A percentile compares a stretch with the other conserved stretches of the same genome.
These are phyloP conservation scores for Hafferia zeledoni DNA, from an alignment of 2,797 vertebrate species.

Conservation along the genomic window DNA sequence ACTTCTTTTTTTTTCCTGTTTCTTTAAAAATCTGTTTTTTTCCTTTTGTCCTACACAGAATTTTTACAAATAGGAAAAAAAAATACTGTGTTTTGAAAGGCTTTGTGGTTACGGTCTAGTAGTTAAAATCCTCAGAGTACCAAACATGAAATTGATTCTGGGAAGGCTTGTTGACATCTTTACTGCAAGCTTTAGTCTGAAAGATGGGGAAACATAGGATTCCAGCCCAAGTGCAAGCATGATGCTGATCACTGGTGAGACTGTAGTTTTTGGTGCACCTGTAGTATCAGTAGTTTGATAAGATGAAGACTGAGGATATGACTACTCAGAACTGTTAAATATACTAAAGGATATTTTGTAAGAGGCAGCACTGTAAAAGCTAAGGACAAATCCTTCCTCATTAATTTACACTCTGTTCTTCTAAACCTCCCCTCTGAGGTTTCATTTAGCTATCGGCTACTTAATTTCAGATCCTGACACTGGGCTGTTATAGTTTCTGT, in stretches of 20 bases:
- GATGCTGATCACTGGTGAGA: neutral
- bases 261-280: neutral
- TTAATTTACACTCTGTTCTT: neutral
- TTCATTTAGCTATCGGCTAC: neutral
- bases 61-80: neutral
- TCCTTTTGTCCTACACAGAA: neutral
- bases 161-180: neutral
- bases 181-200: neutral
- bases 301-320: neutral
- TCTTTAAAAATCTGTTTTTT: neutral
- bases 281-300: neutral
- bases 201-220: neutral
- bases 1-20: neutral
- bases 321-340: neutral
- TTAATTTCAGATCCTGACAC: neutral
- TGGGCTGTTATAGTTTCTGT: neutral
- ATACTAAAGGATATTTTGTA: neutral
- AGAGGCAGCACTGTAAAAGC: neutral
- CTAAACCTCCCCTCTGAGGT: neutral
- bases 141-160: neutral
- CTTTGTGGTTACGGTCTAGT: neutral
- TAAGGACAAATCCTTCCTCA: neutral
- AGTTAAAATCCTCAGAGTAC: neutral
- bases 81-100: neutral
- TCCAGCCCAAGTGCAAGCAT: neutral